phyloP scores from a whole-genome alignment of 2,113 vertebrate species.

The Spea bombifrons region DNA sequence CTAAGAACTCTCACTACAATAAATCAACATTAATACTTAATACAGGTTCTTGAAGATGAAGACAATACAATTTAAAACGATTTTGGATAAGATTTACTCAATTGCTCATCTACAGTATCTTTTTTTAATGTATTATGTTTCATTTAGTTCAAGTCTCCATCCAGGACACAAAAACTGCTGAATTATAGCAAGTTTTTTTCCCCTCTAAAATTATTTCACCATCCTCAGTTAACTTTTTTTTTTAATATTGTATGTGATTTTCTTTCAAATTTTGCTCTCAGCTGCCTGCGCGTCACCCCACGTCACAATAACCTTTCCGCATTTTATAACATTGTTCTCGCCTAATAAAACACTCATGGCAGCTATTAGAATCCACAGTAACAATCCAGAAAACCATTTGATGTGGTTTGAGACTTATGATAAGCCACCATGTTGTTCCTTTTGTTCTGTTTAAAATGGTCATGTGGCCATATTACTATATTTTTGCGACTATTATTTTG shows the following conservation, averaged over 20 bases:
- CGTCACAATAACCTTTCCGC: conserved; percentile 56
- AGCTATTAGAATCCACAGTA: conserved; percentile 57
- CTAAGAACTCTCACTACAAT: too few species aligned
- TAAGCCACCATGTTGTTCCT: not conserved
- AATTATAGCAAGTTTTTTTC: conserved; percentile 59
- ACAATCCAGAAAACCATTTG: not conserved
- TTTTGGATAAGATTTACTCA: too few species aligned
- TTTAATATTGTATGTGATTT: not conserved
- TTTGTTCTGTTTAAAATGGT: not conserved
- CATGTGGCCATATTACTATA: not conserved
- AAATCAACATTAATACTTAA: too few species aligned
- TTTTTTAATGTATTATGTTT: too few species aligned
- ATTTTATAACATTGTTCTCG: conserved; percentile 84
- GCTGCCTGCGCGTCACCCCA: conserved; percentile 71
- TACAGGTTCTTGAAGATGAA: too few species aligned
- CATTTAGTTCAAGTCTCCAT: too few species aligned
- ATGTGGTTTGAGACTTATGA: conserved; percentile 16
- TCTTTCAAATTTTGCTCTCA: conserved; percentile 57
- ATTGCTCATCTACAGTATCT: too few species aligned
- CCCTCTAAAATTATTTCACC: conserved; percentile 59
- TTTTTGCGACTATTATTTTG: conserved; percentile 2
- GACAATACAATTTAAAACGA: too few species aligned
- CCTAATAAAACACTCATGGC: conserved; percentile 76
- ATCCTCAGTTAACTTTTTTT: conserved; percentile 65
- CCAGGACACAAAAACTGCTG: conserved; percentile 51